These are phyloP conservation scores for Drosophila anomelani DNA, from an alignment of 2,888 invertebrate species.

Conservation along the genomic window DNA sequence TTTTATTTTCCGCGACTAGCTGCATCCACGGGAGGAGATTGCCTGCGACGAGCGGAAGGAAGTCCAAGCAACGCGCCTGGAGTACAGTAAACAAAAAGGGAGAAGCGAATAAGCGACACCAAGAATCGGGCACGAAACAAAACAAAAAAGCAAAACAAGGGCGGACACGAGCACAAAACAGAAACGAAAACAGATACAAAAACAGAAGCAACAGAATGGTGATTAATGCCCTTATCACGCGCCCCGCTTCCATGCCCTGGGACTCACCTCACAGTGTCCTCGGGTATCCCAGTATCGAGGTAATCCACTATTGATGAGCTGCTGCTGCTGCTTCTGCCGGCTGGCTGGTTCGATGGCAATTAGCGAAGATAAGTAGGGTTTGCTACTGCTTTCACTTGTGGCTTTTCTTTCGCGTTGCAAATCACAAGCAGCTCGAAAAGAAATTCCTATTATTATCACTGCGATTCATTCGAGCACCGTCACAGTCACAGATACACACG, in stretches of 20 bases:
- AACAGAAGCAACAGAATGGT: conserved; percentile 26
- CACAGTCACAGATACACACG: neutral
- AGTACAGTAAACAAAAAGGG: conserved; percentile 15
- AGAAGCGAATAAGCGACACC: neutral
- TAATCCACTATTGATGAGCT: conserved; percentile 21
- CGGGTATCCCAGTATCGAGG: conserved; percentile 2
- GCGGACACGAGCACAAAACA: conserved; percentile 3
- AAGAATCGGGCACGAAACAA: conserved; percentile 2
- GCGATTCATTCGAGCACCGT: conserved; percentile 25
- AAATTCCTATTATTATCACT: conserved; percentile 63
- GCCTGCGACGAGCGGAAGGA: neutral
- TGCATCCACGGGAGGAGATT: neutral
- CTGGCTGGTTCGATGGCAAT: conserved; percentile 7
- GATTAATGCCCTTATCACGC: conserved; percentile 23
- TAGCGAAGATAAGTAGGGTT: conserved; percentile 23
- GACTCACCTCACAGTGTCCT: conserved; percentile 11
- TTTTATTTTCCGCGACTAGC: neutral
- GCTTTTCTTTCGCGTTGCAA: conserved; percentile 51
- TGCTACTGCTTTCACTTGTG: conserved; percentile 35
- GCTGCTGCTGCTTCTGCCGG: neutral
- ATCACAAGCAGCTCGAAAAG: conserved; percentile 53
- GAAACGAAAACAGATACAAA: conserved; percentile 3
- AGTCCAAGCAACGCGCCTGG: neutral
- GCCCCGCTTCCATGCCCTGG: neutral
- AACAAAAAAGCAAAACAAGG: conserved; percentile 13